Percentiles rank a stretch among this genome's conserved stretches.
phyloP scores from a whole-genome alignment of 2,888 invertebrate genomes.

The Seladonia tumulorum region DNA sequence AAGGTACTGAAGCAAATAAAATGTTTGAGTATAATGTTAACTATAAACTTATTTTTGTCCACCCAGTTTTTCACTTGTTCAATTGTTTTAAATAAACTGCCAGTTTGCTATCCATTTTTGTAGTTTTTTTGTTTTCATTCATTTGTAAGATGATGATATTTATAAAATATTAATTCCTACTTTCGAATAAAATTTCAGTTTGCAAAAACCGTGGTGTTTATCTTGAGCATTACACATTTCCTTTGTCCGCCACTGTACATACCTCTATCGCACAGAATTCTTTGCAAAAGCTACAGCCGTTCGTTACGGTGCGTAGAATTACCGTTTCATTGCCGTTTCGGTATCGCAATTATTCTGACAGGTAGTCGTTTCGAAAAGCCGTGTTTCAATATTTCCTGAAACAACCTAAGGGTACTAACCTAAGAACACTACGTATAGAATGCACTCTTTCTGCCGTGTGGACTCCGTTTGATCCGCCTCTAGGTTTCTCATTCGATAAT shows the following conservation, averaged over 20 bases:
- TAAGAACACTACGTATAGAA: not conserved
- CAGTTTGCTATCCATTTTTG: too few relatives aligned
- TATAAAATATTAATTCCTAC: not conserved
- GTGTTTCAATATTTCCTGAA: not conserved
- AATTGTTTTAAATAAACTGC: too few relatives aligned
- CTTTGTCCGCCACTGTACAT: not conserved
- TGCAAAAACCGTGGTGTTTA: not conserved
- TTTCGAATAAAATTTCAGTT: not conserved
- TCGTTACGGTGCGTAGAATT: not conserved
- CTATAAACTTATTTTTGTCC: too few relatives aligned
- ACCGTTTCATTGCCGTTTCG: conserved; percentile 15
- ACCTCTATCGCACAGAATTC: not conserved
- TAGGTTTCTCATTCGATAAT: too few relatives aligned
- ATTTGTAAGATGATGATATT: not conserved
- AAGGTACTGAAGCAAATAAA: too few relatives aligned
- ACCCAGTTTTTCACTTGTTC: too few relatives aligned
- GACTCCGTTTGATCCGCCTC: not conserved
- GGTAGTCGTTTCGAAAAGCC: not conserved
- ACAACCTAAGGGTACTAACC: not conserved
- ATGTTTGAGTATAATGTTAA: too few relatives aligned
- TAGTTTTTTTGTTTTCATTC: not conserved
- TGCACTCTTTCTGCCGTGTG: not conserved
- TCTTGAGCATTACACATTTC: not conserved
- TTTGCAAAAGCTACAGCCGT: not conserved
- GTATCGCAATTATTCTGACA: not conserved